Conservation (phyloP, 2,888 invertebrate genomes). For the Branchipolynoe longqiensis region DNA sequence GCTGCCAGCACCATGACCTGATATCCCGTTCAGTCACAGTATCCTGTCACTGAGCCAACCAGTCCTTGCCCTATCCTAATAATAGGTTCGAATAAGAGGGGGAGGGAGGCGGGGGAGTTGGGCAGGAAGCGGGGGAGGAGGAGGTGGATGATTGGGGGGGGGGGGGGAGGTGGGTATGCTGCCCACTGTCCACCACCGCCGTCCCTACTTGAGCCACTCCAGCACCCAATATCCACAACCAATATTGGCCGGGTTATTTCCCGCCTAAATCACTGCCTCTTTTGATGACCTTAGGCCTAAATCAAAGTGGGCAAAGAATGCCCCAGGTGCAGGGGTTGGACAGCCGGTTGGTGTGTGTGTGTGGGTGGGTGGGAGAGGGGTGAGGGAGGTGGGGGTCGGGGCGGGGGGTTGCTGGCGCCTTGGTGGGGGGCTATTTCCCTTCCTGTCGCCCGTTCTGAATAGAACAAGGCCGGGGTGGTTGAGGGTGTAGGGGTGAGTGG, state of each 20-base stretch:
- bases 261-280: slow-evolving; percentile 22
- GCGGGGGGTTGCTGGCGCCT: neutral
- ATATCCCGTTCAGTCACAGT: no score
- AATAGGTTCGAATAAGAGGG: no score
- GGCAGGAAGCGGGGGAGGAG: no score
- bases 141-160: no score
- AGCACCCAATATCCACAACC: no score
- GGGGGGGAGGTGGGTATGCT: no score
- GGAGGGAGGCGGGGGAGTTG: no score
- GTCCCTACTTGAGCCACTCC: no score
- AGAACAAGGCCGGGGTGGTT: neutral
- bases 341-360: neutral
- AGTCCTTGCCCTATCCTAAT: no score
- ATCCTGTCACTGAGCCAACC: no score
- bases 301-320: neutral
- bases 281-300: slow-evolving; percentile 46
- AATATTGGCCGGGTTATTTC: slow-evolving; percentile 11
- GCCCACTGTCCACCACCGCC: no score
- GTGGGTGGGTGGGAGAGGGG: neutral
- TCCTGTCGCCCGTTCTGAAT: slow-evolving; percentile 7
- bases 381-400: neutral
- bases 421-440: neutral
- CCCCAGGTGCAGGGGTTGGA: neutral
- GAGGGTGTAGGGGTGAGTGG: neutral
- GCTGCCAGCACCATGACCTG: no score